Percentiles rank a stretch among this genome's conserved stretches.
Evolutionary conservation across 2,113 vertebrate species (phyloP).

Genomic region (Erpornis zantholeuca): DNA sequence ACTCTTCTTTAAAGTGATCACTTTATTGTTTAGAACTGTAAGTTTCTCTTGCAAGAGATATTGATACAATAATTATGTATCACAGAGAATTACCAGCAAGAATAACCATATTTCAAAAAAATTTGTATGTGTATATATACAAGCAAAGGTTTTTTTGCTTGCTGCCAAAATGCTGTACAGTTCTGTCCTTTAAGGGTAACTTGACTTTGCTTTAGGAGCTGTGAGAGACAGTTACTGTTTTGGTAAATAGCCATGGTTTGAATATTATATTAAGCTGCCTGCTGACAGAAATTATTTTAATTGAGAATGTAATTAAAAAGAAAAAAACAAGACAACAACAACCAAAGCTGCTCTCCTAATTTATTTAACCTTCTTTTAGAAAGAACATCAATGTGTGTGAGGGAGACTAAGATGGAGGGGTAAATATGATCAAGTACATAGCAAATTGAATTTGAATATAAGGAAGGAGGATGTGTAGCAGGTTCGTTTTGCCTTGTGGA

Average conservation of each 20-base stretch:
- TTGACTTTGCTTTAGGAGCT: not conserved
- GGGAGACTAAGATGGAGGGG: not conserved
- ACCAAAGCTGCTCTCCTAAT: not conserved
- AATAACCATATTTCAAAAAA: not conserved
- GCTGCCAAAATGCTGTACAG: not conserved
- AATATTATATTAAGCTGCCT: not conserved
- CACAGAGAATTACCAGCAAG: not conserved
- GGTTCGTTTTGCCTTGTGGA: not conserved
- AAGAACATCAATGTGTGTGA: not conserved
- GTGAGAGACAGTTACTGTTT: not conserved
- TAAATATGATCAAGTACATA: not conserved
- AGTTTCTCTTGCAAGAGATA: not conserved
- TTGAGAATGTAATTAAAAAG: not conserved
- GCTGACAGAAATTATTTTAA: not conserved
- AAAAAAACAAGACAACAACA: not conserved
- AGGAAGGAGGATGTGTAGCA: not conserved
- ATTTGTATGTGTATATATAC: not conserved
- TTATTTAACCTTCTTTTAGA: not conserved
- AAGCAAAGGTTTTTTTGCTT: not conserved
- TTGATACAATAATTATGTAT: not conserved
- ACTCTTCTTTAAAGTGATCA: not conserved
- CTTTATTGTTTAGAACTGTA: not conserved
- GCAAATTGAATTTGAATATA: not conserved
- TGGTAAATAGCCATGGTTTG: not conserved
- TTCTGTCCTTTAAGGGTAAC: not conserved